Percentiles rank a stretch among this genome's conserved stretches.
phyloP scores from a whole-genome alignment of 2,888 invertebrate genomes.

The Drosophila yooni region DNA sequence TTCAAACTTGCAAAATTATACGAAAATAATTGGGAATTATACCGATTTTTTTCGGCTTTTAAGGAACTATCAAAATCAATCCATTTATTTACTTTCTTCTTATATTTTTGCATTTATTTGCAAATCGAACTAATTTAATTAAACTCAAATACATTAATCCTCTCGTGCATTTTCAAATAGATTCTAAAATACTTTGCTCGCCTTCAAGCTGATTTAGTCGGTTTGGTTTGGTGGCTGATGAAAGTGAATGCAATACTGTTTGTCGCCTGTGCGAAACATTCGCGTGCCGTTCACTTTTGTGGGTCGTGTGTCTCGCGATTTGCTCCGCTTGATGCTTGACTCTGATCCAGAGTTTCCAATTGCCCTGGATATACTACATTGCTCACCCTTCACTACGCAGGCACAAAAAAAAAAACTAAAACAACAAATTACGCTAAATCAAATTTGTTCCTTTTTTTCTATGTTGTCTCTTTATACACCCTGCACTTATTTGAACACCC shows the following conservation, averaged over 20 bases:
- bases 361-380: slow-evolving; percentile 6
- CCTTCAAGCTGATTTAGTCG: background rate
- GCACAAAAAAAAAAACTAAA: slow-evolving; percentile 41
- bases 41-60: background rate
- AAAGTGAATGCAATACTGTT: background rate
- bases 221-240: background rate
- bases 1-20: background rate
- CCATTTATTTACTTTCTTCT: background rate
- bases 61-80: background rate
- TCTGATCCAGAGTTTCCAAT: slow-evolving; percentile 14
- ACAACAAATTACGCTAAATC: slow-evolving; percentile 65
- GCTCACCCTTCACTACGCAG: slow-evolving; percentile 17
- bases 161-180: background rate
- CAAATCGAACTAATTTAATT: background rate
- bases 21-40: background rate
- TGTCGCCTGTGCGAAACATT: slow-evolving; percentile 22
- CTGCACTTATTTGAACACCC: background rate
- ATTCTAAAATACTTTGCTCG: background rate
- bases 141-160: background rate
- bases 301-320: slow-evolving; percentile 31
- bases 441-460: slow-evolving; percentile 31
- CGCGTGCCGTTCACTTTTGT: slow-evolving; percentile 7
- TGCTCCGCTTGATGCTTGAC: slow-evolving; percentile 46
- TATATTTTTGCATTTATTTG: background rate
- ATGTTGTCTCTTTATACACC: slow-evolving; percentile 2